Percentiles rank a stretch among this genome's conserved stretches.
Conservation (phyloP, 2,888 invertebrate genomes). For the Pristionchus mayeri region DNA sequence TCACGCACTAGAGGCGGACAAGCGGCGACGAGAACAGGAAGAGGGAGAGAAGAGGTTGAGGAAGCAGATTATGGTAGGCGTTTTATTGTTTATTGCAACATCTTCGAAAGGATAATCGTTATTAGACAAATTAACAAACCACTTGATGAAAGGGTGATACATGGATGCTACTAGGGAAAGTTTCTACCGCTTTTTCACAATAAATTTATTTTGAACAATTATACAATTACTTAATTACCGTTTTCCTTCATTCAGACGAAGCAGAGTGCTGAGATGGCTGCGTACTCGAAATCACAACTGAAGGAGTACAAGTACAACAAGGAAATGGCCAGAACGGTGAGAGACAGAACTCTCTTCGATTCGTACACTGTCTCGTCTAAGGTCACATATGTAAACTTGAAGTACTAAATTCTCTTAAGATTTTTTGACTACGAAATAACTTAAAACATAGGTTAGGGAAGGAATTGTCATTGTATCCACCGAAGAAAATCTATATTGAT, state of each 20-base stretch:
- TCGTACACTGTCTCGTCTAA: too few relatives aligned
- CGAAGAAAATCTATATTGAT: too few relatives aligned
- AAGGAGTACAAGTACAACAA: constrained; percentile 94
- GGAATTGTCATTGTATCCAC: too few relatives aligned
- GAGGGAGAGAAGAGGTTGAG: not conserved
- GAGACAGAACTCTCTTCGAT: too few relatives aligned
- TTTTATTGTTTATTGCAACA: not conserved
- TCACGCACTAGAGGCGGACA: too few relatives aligned
- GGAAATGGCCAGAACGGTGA: constrained; percentile 88
- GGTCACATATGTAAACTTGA: too few relatives aligned
- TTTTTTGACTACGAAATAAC: too few relatives aligned
- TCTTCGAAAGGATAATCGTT: not conserved
- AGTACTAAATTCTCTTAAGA: too few relatives aligned
- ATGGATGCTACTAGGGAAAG: not conserved
- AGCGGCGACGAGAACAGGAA: not conserved
- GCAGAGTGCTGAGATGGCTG: constrained; percentile 93
- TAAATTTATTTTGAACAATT: not conserved
- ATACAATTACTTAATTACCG: not conserved
- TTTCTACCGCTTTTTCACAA: not conserved
- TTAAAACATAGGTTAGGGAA: too few relatives aligned
- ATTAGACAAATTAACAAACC: not conserved
- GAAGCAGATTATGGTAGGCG: not conserved
- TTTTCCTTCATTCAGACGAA: constrained; percentile 51
- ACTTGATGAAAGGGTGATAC: not conserved
- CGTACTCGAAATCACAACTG: constrained; percentile 92